phyloP scores from a whole-genome alignment of 2,797 vertebrate species.

The Benthosema pterotum region DNA sequence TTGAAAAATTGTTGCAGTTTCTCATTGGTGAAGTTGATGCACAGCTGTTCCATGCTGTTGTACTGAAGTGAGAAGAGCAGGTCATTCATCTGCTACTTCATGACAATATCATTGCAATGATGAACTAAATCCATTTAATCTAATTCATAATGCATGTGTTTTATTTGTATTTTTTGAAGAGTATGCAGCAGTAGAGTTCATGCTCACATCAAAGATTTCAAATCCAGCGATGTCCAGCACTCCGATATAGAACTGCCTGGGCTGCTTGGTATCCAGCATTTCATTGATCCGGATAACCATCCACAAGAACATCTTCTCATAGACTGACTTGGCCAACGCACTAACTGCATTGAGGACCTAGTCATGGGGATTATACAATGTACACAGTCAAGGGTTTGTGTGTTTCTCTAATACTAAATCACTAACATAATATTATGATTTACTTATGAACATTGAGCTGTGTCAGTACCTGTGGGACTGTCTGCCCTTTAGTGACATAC shows the following conservation, averaged over 20 bases:
- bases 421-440: too few relatives aligned
- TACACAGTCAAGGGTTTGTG: too few relatives aligned
- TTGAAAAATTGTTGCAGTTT: conserved; percentile 89
- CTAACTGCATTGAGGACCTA: conserved; percentile 84
- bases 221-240: conserved; percentile 88
- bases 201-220: conserved; percentile 86
- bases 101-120: neutral
- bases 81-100: neutral
- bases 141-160: too few relatives aligned
- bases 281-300: conserved; percentile 88
- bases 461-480: conserved; percentile 80
- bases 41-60: conserved; percentile 86
- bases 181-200: neutral
- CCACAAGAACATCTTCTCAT: conserved; percentile 88
- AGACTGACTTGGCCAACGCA: conserved; percentile 84
- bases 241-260: conserved; percentile 85
- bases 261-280: conserved; percentile 85
- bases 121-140: too few relatives aligned
- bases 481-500: conserved; percentile 88
- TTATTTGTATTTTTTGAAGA: neutral
- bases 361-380: neutral
- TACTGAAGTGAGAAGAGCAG: conserved; percentile 46
- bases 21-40: conserved; percentile 88
- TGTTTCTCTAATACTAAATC: too few relatives aligned
- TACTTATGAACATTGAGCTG: too few relatives aligned